Percentiles rank a stretch among this genome's conserved stretches.
Conservation (phyloP, 2,797 vertebrate species). For the Tarsius wallacei region DNA sequence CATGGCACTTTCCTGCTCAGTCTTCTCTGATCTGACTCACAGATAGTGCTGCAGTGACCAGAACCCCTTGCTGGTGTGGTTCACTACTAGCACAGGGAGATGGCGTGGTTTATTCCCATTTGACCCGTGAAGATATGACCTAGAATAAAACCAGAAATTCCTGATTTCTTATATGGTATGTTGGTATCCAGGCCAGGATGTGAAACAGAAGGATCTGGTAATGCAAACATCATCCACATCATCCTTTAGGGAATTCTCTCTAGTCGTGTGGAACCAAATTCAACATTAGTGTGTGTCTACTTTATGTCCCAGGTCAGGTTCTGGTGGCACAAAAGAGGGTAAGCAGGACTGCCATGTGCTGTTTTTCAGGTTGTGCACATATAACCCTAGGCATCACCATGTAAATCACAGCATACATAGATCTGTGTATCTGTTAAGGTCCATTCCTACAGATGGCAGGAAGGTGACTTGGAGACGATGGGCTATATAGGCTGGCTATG, state of each 20-base stretch:
- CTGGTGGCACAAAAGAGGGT: neutral
- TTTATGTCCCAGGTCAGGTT: neutral
- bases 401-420: too few species aligned
- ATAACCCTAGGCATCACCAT: neutral
- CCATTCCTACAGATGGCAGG: neutral
- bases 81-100: too few species aligned
- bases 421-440: neutral
- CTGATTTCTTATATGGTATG: accelerated
- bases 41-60: neutral
- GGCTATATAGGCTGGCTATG: neutral
- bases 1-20: neutral
- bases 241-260: neutral
- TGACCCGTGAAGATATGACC: neutral
- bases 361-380: neutral
- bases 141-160: neutral
- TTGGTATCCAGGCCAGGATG: neutral
- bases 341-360: neutral
- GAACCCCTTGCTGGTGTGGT: accelerated
- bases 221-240: neutral
- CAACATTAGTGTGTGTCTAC: neutral
- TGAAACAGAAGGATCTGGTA: neutral
- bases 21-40: neutral
- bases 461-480: neutral
- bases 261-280: neutral
- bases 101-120: neutral